Percentiles rank a stretch among this genome's conserved stretches.
Conservation (phyloP, 2,113 vertebrate genomes). For the Petrocephalus zakoni region DNA sequence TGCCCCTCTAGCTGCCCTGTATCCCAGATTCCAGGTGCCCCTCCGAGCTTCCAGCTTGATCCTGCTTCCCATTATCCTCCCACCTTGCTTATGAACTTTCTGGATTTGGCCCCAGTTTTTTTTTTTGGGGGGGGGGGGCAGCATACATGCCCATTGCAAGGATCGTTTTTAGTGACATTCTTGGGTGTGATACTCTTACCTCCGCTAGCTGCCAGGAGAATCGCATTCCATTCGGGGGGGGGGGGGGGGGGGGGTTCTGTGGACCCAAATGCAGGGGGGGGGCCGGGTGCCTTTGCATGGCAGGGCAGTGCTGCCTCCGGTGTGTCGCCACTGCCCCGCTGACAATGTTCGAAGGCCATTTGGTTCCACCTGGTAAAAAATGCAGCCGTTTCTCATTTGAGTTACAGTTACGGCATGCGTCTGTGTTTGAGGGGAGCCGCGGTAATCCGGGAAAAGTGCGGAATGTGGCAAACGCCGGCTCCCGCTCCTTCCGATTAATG, state of each 20-base stretch:
- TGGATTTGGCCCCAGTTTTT: too few species aligned
- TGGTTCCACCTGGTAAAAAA: background rate
- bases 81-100: background rate
- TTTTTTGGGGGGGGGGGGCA: background rate
- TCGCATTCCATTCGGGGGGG: background rate
- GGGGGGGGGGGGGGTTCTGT: background rate
- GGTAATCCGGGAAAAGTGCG: background rate
- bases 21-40: background rate
- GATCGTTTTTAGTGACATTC: background rate
- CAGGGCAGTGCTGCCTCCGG: background rate
- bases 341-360: background rate
- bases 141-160: background rate
- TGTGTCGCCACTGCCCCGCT: background rate
- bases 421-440: background rate
- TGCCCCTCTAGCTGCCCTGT: too few species aligned
- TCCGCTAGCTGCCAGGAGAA: background rate
- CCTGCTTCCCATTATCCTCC: background rate
- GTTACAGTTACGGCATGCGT: background rate
- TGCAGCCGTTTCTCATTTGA: background rate
- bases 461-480: background rate
- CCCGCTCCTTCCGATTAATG: conserved; percentile 15
- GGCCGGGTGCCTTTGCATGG: background rate
- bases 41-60: background rate
- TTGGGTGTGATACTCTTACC: background rate
- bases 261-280: background rate